Conservation (phyloP, 2,113 vertebrate genomes). For the Zosterops borbonicus region DNA sequence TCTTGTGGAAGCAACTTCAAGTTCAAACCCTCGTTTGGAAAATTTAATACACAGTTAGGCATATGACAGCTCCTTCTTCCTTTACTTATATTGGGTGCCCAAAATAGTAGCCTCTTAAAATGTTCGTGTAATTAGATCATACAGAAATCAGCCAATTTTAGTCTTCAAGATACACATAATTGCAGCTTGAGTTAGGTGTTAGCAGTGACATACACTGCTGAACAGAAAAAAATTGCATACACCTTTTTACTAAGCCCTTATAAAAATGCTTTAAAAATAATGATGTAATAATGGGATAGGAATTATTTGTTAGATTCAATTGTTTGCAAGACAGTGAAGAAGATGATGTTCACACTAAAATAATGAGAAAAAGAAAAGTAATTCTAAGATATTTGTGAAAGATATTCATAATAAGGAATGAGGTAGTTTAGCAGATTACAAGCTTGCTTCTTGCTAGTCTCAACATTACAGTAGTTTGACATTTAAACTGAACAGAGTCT, state of each 20-base stretch:
- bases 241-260: background rate
- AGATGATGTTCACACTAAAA: background rate
- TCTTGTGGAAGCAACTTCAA: background rate
- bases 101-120: background rate
- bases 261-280: background rate
- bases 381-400: background rate
- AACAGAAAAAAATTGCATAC: background rate
- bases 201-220: background rate
- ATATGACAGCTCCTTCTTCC: background rate
- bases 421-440: background rate
- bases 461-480: background rate
- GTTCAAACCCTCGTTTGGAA: background rate
- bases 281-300: rapidly evolving
- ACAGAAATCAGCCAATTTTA: background rate
- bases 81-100: background rate
- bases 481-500: slow-evolving; percentile 14
- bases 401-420: background rate
- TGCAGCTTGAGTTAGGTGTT: background rate
- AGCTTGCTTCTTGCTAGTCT: background rate
- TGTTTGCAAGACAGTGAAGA: background rate
- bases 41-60: background rate
- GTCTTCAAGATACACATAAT: background rate
- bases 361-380: background rate
- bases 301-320: background rate
- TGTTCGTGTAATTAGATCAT: background rate